phyloP scores from a whole-genome alignment of 1,140 invertebrate species.

The Cotesia typhae region DNA sequence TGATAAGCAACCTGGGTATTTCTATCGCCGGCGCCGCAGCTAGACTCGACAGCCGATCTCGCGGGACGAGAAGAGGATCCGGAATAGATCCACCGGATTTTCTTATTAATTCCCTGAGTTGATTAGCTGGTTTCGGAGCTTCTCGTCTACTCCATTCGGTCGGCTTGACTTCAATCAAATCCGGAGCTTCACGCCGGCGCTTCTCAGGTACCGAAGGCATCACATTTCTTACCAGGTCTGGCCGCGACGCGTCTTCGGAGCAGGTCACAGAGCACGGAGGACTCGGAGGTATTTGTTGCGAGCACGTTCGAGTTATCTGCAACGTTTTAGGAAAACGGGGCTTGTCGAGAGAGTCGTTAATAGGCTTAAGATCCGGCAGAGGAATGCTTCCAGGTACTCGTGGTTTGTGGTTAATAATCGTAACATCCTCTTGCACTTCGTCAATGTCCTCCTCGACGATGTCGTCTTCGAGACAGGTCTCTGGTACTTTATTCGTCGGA shows the following conservation, averaged over 20 bases:
- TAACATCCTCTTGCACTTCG: constrained; percentile 15
- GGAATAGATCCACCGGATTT: constrained; percentile 77
- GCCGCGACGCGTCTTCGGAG: constrained; percentile 54
- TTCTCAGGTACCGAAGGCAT: background rate
- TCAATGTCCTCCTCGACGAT: constrained; percentile 5
- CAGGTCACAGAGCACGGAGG: constrained; percentile 62
- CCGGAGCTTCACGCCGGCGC: constrained; percentile 15
- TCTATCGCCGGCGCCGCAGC: constrained; percentile 77
- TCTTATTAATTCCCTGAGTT: constrained; percentile 76
- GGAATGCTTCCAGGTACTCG: background rate
- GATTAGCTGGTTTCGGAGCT: constrained; percentile 69
- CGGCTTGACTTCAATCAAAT: constrained; percentile 27
- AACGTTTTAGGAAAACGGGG: constrained; percentile 37
- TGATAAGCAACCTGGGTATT: constrained; percentile 76
- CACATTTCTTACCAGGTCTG: background rate
- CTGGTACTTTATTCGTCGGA: background rate
- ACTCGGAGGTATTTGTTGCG: constrained; percentile 58
- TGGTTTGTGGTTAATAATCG: constrained; percentile 22
- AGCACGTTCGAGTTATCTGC: constrained; percentile 48
- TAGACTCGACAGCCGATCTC: constrained; percentile 75
- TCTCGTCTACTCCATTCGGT: constrained; percentile 18
- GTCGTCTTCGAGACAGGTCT: constrained; percentile 1
- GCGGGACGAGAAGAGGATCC: constrained; percentile 81
- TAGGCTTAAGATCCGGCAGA: constrained; percentile 12
- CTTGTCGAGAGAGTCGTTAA: constrained; percentile 12